These are phyloP conservation scores for Scrobipalpa atriplicella DNA, from an alignment of 2,888 invertebrate species.

Conservation along the genomic window DNA sequence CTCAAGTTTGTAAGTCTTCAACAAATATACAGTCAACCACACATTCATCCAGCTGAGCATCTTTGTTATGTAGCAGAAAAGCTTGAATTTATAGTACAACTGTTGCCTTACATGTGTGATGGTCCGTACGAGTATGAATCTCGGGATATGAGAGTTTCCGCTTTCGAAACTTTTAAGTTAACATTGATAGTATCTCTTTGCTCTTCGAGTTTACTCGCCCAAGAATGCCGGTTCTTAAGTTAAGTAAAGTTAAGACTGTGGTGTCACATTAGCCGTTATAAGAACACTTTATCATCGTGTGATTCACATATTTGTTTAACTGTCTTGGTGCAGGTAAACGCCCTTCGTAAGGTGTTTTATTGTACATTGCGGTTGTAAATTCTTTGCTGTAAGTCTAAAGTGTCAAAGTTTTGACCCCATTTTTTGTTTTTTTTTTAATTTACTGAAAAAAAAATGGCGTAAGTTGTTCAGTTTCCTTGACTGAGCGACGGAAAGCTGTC, in stretches of 20 bases:
- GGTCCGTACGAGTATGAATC: conserved; percentile 34
- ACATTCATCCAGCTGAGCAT: not conserved
- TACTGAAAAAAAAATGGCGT: too few relatives aligned
- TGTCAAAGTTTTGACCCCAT: too few relatives aligned
- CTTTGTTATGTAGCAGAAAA: conserved; percentile 21
- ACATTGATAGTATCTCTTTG: conserved; percentile 45
- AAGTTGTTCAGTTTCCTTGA: too few relatives aligned
- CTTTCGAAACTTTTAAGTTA: conserved; percentile 41
- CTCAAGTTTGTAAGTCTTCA: conserved; percentile 22
- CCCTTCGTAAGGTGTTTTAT: not conserved
- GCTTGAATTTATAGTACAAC: not conserved
- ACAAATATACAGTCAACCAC: not conserved
- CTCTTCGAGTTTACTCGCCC: conserved; percentile 43
- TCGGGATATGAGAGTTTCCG: conserved; percentile 43
- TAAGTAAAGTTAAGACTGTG: conserved; percentile 35
- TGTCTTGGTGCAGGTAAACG: not conserved
- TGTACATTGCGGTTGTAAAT: too few relatives aligned
- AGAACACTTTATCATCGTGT: conserved; percentile 30
- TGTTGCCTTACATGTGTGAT: conserved; percentile 17
- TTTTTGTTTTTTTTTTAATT: too few relatives aligned
- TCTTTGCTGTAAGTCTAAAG: too few relatives aligned
- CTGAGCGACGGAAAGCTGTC: too few relatives aligned
- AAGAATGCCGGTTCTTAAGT: conserved; percentile 40
- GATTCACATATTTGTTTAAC: conserved; percentile 21
- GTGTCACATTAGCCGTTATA: conserved; percentile 30